These are phyloP conservation scores for Heliconius melpomene DNA, from an alignment of 1,140 invertebrate species.

Conservation along the genomic window DNA sequence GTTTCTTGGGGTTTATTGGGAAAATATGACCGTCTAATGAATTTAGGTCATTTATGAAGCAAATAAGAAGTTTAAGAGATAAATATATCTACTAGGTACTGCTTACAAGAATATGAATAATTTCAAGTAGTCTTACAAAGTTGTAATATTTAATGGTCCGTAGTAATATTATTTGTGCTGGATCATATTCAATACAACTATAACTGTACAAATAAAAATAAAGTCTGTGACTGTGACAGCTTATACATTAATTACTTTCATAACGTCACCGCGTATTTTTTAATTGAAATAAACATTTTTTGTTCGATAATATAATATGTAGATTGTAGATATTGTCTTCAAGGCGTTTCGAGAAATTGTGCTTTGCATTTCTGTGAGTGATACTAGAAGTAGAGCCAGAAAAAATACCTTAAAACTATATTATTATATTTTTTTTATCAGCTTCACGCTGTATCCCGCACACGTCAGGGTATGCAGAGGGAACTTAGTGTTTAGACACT, in stretches of 20 bases:
- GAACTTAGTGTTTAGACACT: not conserved
- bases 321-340: too few relatives aligned
- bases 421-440: not conserved
- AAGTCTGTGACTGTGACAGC: not conserved
- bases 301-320: too few relatives aligned
- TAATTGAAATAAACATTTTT: too few relatives aligned
- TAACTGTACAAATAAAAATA: not conserved
- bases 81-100: not conserved
- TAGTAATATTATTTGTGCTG: not conserved
- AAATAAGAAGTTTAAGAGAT: not conserved
- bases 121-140: not conserved
- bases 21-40: conserved; percentile 11
- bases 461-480: not conserved
- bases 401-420: too few relatives aligned
- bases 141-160: conserved; percentile 5
- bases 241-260: not conserved
- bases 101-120: not conserved
- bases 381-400: too few relatives aligned
- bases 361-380: too few relatives aligned
- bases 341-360: too few relatives aligned
- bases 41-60: not conserved
- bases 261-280: not conserved
- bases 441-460: not conserved
- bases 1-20: conserved; percentile 11
- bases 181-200: not conserved